These are phyloP conservation scores for Grallaria varia DNA, from an alignment of 2,113 vertebrate species.

Conservation along the genomic window DNA sequence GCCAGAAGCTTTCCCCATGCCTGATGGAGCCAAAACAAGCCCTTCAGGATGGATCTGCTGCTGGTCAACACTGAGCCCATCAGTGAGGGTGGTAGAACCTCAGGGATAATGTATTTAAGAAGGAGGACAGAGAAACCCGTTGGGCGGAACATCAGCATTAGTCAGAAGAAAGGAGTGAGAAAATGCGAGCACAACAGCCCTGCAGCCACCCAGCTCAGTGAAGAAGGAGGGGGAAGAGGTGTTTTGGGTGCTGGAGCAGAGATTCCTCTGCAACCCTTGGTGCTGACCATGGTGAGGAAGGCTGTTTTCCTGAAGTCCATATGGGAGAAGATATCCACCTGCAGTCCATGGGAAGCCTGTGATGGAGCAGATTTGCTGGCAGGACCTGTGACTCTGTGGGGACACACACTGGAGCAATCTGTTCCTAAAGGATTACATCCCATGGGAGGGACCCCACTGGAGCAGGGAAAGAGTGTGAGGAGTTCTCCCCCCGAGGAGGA, in stretches of 20 bases:
- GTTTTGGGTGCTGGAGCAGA: background rate
- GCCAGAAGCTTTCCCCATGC: background rate
- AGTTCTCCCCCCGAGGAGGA: background rate
- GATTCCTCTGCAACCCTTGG: background rate
- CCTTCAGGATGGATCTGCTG: background rate
- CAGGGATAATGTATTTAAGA: background rate
- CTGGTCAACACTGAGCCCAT: background rate
- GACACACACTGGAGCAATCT: background rate
- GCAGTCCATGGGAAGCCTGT: background rate
- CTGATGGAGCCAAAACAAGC: background rate
- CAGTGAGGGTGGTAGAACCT: background rate
- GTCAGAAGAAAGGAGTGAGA: background rate
- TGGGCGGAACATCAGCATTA: background rate
- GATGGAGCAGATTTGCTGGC: background rate
- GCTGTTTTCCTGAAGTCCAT: background rate
- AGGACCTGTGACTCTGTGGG: no score
- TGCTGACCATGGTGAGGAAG: background rate
- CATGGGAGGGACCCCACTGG: background rate
- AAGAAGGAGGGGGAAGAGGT: background rate
- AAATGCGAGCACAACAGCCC: background rate
- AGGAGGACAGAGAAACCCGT: background rate
- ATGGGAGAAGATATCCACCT: background rate
- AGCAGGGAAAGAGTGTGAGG: background rate
- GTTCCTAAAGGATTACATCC: background rate
- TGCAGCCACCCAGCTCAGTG: background rate